Base-by-base conservation (phyloP, 2,888 invertebrate species). In the Ametastegia equiseti region DNA sequence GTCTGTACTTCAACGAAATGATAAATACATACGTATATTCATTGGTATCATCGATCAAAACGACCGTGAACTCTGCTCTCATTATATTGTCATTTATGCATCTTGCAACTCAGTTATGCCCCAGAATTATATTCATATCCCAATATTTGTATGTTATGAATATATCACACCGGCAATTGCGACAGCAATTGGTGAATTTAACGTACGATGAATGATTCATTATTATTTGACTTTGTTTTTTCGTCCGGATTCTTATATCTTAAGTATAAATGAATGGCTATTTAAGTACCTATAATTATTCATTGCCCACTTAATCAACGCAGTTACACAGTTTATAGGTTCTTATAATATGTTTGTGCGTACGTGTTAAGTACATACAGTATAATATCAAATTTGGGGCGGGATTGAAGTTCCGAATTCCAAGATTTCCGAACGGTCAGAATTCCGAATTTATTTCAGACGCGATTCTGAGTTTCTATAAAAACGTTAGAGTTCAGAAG, bases 211-310 rank as follows among this genome's bases (percentile, higher is more conserved):
- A 67, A 67, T 67, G 11, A 42, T 67, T 67, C 23, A 67, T 39
- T 42, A 65, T 65, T 36, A 67, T 67, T 67, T 23, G 19, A 9
- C 67, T 36, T 36, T 67, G 67, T 67, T 42, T 67, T 42, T 23
- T 39, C 39, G 67, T 39, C 2, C 39, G 36, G 19, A 39, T 67
- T 67, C 39, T 13, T 23, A 54, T 19, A 54, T 7, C 23, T 23
- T 23, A 39, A 23, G 67, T 36, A 67, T 67, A 23, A 67, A 67
- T 39, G 9, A 19, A 27, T 19, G 19, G 54, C 7, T 19, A 11
- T 54, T 2, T 7, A n/a, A 1, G 15, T 54, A 54, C n/a, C 6
- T 54, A 42, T 60, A 30, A 30, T 13, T 11, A 60, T 60, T 13
- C 60, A 30, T 60, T 65, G n/a, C n/a, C 33, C 63, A 36, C 7